Conservation (phyloP, 2,797 vertebrate species). For the Astyanax mexicanus region DNA sequence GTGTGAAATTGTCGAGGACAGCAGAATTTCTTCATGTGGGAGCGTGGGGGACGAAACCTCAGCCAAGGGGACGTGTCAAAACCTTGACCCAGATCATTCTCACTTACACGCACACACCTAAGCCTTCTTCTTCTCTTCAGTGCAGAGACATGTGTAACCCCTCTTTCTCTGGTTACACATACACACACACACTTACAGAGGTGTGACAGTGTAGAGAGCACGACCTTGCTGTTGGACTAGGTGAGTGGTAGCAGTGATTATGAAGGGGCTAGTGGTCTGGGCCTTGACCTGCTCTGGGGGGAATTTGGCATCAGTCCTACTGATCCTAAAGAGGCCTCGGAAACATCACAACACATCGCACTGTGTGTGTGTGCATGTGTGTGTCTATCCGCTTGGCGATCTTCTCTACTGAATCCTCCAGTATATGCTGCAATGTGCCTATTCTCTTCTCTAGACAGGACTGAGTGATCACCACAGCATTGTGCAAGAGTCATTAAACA, state of each 20-base stretch:
- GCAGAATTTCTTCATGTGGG: slow-evolving; percentile 65
- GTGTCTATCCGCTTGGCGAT: slow-evolving; percentile 1
- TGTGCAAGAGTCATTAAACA: too few species aligned
- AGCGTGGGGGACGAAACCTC: slow-evolving; percentile 59
- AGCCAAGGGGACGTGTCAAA: slow-evolving; percentile 73
- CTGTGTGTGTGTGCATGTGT: too few species aligned
- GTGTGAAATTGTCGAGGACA: slow-evolving; percentile 65
- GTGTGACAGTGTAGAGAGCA: slow-evolving; percentile 55
- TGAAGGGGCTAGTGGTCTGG: slow-evolving; percentile 39
- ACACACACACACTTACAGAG: slow-evolving; percentile 49
- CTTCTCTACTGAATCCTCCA: not conserved
- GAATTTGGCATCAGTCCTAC: slow-evolving; percentile 56
- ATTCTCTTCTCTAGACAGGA: too few species aligned
- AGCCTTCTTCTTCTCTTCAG: slow-evolving; percentile 9
- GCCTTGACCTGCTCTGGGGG: slow-evolving; percentile 64
- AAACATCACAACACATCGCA: slow-evolving; percentile 71
- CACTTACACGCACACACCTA: slow-evolving; percentile 42
- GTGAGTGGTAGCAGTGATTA: slow-evolving; percentile 75
- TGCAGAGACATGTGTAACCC: slow-evolving; percentile 41
- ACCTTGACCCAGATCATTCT: slow-evolving; percentile 68
- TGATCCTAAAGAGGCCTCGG: slow-evolving; percentile 61
- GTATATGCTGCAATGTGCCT: not conserved
- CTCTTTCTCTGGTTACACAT: not conserved
- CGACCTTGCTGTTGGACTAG: slow-evolving; percentile 71
- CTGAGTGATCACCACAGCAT: too few species aligned